phyloP scores from a whole-genome alignment of 2,113 vertebrate species.

The Chaetops frenatus region DNA sequence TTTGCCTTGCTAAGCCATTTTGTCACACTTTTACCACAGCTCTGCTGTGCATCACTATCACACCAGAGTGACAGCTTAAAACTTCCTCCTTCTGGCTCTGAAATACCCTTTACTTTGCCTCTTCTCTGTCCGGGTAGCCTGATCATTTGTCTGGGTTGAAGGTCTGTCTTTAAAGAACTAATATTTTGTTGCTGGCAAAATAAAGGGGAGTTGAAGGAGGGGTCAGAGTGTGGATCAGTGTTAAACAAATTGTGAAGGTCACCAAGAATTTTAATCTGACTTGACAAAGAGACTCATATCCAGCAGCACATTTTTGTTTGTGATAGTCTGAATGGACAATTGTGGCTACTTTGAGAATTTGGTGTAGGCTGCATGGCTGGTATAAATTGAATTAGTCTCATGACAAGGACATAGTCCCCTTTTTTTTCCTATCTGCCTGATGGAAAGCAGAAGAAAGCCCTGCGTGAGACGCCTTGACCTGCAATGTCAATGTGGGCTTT shows the following conservation, averaged over 20 bases:
- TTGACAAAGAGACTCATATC: constrained; percentile 40
- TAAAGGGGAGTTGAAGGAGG: constrained; percentile 1
- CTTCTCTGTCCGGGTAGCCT: not conserved
- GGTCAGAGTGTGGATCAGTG: constrained; percentile 22
- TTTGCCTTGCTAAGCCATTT: not conserved
- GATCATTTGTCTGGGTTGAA: constrained; percentile 37
- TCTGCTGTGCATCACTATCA: not conserved
- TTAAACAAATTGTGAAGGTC: constrained; percentile 51
- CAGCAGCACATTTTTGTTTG: constrained; percentile 41
- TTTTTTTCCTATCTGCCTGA: constrained; percentile 56
- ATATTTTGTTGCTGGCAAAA: constrained; percentile 32
- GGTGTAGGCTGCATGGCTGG: constrained; percentile 66
- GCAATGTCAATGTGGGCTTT: constrained; percentile 66
- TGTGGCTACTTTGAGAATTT: constrained; percentile 43
- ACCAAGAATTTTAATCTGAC: constrained; percentile 31
- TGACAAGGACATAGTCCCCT: constrained; percentile 63
- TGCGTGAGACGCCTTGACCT: constrained; percentile 61
- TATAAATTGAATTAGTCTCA: constrained; percentile 71
- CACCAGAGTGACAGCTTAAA: not conserved
- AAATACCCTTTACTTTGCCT: not conserved
- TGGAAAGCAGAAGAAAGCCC: constrained; percentile 70
- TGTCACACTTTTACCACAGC: not conserved
- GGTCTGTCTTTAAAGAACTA: constrained; percentile 38
- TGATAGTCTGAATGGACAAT: constrained; percentile 21
- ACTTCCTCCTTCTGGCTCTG: not conserved